These are phyloP conservation scores for Heliconius ethilla DNA, from an alignment of 2,888 invertebrate genomes.

Conservation along the genomic window DNA sequence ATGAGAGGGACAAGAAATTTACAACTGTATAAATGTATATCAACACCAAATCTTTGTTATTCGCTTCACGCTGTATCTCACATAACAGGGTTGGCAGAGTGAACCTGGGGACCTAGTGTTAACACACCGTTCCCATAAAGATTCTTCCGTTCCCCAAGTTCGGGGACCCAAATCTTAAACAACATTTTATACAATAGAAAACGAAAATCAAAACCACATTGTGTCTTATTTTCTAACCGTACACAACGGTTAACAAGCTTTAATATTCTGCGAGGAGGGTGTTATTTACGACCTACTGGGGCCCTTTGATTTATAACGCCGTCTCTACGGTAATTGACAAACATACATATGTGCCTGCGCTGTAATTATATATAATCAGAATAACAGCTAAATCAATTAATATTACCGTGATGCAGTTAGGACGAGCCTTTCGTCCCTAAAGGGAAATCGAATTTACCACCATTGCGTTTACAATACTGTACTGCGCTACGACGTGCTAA, in stretches of 20 bases:
- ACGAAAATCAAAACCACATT: neutral
- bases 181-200: neutral
- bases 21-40: too few species aligned
- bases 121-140: too few species aligned
- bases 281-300: constrained; percentile 51
- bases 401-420: neutral
- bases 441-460: too few species aligned
- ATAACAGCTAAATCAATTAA: neutral
- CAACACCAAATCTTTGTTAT: too few species aligned
- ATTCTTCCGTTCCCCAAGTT: too few species aligned
- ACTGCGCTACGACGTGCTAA: too few species aligned
- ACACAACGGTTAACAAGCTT: constrained; percentile 33
- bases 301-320: constrained; percentile 53
- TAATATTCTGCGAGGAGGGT: constrained; percentile 39
- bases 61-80: neutral
- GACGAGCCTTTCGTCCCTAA: too few species aligned
- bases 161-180: neutral
- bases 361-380: constrained; percentile 10
- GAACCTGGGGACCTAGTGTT: neutral
- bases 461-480: neutral
- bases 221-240: constrained; percentile 17
- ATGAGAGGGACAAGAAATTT: too few species aligned
- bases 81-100: neutral
- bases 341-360: constrained; percentile 30
- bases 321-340: constrained; percentile 45